phyloP scores from a whole-genome alignment of 2,797 vertebrate genomes.

The Rousettus madagascariensis region DNA sequence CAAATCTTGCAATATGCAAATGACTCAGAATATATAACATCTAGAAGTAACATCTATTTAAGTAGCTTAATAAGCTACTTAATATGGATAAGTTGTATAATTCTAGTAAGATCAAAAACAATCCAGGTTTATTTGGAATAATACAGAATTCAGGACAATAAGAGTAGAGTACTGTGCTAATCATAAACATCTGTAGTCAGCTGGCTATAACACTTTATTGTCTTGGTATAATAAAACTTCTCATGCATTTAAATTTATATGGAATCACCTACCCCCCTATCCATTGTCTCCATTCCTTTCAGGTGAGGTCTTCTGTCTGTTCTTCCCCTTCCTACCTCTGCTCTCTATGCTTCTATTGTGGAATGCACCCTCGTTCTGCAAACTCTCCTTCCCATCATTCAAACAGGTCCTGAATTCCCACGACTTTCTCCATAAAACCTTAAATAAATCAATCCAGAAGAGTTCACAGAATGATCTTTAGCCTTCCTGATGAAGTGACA shows the following conservation, averaged over 20 bases:
- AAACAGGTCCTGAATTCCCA: background rate
- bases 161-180: background rate
- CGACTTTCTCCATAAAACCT: background rate
- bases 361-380: background rate
- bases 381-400: background rate
- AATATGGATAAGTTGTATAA: background rate
- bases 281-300: background rate
- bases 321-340: background rate
- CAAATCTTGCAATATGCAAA: constrained; percentile 30
- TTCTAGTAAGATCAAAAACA: background rate
- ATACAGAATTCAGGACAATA: background rate
- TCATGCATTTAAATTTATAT: background rate
- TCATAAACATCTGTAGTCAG: background rate
- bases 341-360: background rate
- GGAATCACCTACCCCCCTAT: background rate
- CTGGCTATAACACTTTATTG: background rate
- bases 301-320: background rate
- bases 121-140: background rate
- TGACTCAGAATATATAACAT: background rate
- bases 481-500: background rate
- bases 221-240: background rate
- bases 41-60: background rate
- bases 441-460: background rate
- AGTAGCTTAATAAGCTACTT: background rate
- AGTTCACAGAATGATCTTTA: background rate